Percentiles rank a stretch among this genome's conserved stretches.
phyloP scores from a whole-genome alignment of 2,888 invertebrate species.

The Hecatera dysodea region DNA sequence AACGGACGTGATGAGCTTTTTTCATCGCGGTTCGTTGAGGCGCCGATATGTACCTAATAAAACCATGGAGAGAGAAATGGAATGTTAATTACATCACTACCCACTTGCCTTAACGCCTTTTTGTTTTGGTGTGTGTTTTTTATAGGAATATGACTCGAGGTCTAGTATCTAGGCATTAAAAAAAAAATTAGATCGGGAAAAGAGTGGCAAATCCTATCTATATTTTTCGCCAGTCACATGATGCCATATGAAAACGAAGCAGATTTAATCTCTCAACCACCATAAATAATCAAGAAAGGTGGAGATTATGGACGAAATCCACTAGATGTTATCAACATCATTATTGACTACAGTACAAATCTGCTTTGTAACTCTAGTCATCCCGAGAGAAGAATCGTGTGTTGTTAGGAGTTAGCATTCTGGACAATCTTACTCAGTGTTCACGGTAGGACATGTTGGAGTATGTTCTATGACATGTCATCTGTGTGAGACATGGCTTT shows the following conservation, averaged over 20 bases:
- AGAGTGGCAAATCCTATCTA: neutral
- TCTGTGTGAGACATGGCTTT: constrained; percentile 47
- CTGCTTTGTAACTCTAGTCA: neutral
- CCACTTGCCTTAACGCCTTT: too few relatives aligned
- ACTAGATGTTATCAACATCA: neutral
- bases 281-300: neutral
- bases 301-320: neutral
- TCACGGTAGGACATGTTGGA: constrained; percentile 29
- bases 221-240: too few relatives aligned
- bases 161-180: neutral
- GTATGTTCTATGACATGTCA: constrained; percentile 28
- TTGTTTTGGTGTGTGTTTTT: too few relatives aligned
- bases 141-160: too few relatives aligned
- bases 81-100: too few relatives aligned
- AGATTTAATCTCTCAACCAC: neutral
- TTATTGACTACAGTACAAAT: neutral
- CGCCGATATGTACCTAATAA: too few relatives aligned
- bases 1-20: too few relatives aligned
- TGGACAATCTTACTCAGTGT: constrained; percentile 4
- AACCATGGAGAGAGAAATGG: too few relatives aligned
- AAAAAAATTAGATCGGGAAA: neutral
- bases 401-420: constrained; percentile 32
- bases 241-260: neutral
- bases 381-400: neutral
- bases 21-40: too few relatives aligned